These are phyloP conservation scores for Athripsodes cinereus DNA, from an alignment of 2,888 invertebrate species.

Conservation along the genomic window DNA sequence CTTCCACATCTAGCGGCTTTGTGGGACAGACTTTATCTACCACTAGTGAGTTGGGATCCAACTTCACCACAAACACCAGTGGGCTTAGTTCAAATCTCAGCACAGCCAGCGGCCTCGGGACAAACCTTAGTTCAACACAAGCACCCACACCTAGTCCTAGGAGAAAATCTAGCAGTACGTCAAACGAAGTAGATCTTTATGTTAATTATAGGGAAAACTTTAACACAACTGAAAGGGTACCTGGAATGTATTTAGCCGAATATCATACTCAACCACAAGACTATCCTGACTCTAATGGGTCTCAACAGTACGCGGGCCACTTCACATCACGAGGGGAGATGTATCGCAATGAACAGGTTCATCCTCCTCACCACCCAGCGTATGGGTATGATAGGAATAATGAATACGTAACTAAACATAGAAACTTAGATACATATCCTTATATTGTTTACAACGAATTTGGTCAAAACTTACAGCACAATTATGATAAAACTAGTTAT, in stretches of 20 bases:
- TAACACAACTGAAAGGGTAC: conserved; percentile 38
- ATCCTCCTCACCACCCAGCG: conserved; percentile 24
- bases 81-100: conserved; percentile 32
- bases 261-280: conserved; percentile 36
- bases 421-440: conserved; percentile 22
- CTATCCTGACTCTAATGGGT: conserved; percentile 35
- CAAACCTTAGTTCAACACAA: conserved; percentile 33
- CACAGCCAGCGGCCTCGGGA: conserved; percentile 35
- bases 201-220: conserved; percentile 49
- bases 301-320: conserved; percentile 24
- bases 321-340: conserved; percentile 21
- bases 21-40: conserved; percentile 45
- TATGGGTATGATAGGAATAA: conserved; percentile 21
- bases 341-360: conserved; percentile 20
- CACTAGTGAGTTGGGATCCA: conserved; percentile 49
- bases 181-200: conserved; percentile 63
- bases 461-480: conserved; percentile 24
- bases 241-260: conserved; percentile 42
- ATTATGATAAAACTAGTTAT: conserved; percentile 30
- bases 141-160: conserved; percentile 63
- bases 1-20: conserved; percentile 36
- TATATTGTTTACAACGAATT: conserved; percentile 25
- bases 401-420: conserved; percentile 21
- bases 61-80: conserved; percentile 42
- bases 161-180: conserved; percentile 65